Percentiles rank a stretch among this genome's conserved stretches.
Evolutionary conservation across 1,140 invertebrate species (phyloP).

Genomic region (Drosophila asahinai): DNA sequence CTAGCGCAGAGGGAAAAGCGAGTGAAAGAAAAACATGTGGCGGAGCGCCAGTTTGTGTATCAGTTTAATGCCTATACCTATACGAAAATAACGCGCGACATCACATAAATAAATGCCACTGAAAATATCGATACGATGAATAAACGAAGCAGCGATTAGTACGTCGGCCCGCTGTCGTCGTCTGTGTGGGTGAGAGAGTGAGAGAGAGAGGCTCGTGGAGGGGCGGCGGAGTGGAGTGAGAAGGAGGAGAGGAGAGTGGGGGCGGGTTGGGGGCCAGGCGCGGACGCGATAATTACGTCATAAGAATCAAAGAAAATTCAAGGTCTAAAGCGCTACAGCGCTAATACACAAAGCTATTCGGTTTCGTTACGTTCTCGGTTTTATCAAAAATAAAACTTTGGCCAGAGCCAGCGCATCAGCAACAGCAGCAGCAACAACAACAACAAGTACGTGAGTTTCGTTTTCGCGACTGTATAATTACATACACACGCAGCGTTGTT

Average conservation of each 20-base stretch:
- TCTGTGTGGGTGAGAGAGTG: conserved; percentile 60
- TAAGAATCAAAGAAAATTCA: conserved; percentile 84
- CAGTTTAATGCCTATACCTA: conserved; percentile 27
- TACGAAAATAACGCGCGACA: conserved; percentile 61
- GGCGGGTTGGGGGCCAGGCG: conserved; percentile 12
- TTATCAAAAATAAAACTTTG: conserved; percentile 81
- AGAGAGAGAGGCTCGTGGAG: conserved; percentile 14
- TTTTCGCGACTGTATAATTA: conserved; percentile 76
- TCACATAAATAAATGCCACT: conserved; percentile 74
- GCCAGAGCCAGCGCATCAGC: conserved; percentile 31
- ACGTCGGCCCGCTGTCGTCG: conserved; percentile 61
- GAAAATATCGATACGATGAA: conserved; percentile 82
- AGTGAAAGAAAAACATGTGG: conserved; percentile 53
- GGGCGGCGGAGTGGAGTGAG: conserved; percentile 6
- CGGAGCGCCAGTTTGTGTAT: conserved; percentile 33
- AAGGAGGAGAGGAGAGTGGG: neutral
- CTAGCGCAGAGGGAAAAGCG: neutral
- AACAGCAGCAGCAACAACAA: conserved; percentile 39
- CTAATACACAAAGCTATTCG: conserved; percentile 66
- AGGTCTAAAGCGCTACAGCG: conserved; percentile 64
- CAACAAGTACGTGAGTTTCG: conserved; percentile 50
- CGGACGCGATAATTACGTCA: conserved; percentile 81
- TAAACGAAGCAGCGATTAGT: conserved; percentile 81
- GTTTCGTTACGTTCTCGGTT: conserved; percentile 71
- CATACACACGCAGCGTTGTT: conserved; percentile 53